A percentile compares a stretch with the other conserved stretches of the same genome.
Evolutionary conservation across 2,797 vertebrate genomes (phyloP).

Genomic region (Microchirus variegatus): DNA sequence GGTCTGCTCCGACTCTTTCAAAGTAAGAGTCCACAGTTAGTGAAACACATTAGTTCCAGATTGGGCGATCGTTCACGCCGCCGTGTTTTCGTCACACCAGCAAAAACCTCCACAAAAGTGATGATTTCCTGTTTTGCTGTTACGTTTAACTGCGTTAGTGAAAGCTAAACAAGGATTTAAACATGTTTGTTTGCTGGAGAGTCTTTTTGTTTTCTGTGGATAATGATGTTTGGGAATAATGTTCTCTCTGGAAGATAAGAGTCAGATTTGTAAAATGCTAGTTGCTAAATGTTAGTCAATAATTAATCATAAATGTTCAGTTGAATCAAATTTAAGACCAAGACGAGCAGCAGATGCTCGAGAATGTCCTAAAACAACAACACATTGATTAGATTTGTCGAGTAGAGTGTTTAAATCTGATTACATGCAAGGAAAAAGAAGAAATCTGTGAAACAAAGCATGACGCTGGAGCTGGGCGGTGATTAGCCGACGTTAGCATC

Average conservation of each 20-base stretch:
- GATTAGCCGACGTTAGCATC: too few species aligned
- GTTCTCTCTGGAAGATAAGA: constrained; percentile 38
- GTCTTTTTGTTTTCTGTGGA: not conserved
- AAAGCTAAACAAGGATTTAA: constrained; percentile 25
- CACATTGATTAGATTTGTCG: too few species aligned
- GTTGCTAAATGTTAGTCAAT: not conserved
- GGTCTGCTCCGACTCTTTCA: constrained; percentile 17
- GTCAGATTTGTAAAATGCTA: not conserved
- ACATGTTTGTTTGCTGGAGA: constrained; percentile 4
- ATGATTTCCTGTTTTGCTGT: constrained; percentile 10
- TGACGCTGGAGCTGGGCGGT: too few species aligned
- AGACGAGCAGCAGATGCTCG: not conserved
- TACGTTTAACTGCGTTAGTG: constrained; percentile 35
- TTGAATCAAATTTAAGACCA: not conserved
- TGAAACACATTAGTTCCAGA: constrained; percentile 28
- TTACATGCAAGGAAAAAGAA: too few species aligned
- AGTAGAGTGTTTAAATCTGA: too few species aligned
- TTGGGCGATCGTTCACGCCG: not conserved
- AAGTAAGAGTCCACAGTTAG: constrained; percentile 19
- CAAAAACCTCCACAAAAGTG: constrained; percentile 5
- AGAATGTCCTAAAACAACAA: too few species aligned
- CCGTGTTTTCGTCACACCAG: constrained; percentile 36
- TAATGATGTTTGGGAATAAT: constrained; percentile 13
- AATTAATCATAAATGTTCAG: not conserved
- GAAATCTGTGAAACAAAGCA: too few species aligned